Base-by-base conservation (phyloP, 2,113 vertebrate genomes). In the Tragelaphus strepsiceros region DNA sequence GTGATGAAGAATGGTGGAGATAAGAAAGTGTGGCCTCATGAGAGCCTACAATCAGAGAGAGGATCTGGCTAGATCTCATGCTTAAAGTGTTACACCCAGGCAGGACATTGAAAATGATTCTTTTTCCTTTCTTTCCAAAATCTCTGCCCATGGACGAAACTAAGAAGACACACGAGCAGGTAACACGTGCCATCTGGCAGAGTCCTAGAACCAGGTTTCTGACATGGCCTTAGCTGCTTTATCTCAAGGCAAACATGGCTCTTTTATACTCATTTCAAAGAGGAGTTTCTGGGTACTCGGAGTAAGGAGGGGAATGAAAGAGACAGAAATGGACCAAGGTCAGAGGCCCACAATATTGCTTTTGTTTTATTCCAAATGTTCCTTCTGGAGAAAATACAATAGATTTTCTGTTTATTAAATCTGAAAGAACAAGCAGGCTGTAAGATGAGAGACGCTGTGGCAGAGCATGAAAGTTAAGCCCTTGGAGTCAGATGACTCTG, bases 221-320 rank as follows among this genome's bases (percentile, higher is more conserved):
- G 67, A 51, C 22, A 24, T 16, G 19, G 15, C 59, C 84, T 56
- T 6, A 16, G 21, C 62, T 13, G 59, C 49, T 90, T 88, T 94
- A 82, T 62, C 54, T 94, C 90, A 97, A 92, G 54, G 85, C 26
- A 96, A 81, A 91, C 35, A 61, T 3, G 51, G 43, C 28, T 90
- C 49, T 88, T 95, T 88, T 59, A 93, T 85, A 58, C 15, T 96
- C 64, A 62, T 91, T 95, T 95, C 82, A 92, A 91, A 97, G 91
- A 58, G 59, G 46, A 53, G 43, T 93, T 91, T 92, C n/a, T 77
- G 87, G 30, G 54, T 74, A 92, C 64, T 49, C 43, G 10, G 19
- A 74, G 64, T 62, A 84, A 88, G 61, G 56, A 71, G 24, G 51
- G 26, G 35, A 90, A 95, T 46, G n/a, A 94, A 92, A 91, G 71